Percentiles rank a stretch among this genome's conserved stretches.
Conservation (phyloP, 1,140 invertebrate species). For the Aphis craccivora region DNA sequence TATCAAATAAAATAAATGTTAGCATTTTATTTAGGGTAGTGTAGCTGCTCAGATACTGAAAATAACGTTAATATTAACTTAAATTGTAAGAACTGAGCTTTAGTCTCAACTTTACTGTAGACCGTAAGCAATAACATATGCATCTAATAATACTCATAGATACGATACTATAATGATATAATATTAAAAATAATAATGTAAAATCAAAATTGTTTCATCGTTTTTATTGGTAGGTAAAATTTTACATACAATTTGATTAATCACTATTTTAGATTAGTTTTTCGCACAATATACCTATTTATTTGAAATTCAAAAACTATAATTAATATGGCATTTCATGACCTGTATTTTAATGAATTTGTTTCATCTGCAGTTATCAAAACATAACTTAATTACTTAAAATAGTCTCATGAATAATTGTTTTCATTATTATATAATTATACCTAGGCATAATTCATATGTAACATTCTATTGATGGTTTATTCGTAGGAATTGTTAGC, state of each 20-base stretch:
- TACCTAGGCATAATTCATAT: too few relatives aligned
- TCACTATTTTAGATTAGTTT: not conserved
- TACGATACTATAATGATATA: not conserved
- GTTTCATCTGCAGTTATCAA: too few relatives aligned
- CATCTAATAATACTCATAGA: not conserved
- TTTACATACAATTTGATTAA: not conserved
- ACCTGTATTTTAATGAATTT: too few relatives aligned
- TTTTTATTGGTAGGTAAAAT: not conserved
- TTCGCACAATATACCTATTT: too few relatives aligned
- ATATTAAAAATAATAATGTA: not conserved
- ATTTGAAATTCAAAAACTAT: too few relatives aligned
- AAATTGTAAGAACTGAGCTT: not conserved
- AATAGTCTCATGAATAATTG: too few relatives aligned
- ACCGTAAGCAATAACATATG: not conserved
- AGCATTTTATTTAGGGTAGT: not conserved
- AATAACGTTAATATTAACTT: not conserved
- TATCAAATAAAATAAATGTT: not conserved
- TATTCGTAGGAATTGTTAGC: too few relatives aligned
- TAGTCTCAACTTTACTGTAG: not conserved
- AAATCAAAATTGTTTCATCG: not conserved
- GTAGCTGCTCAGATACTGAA: not conserved
- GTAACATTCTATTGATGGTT: too few relatives aligned
- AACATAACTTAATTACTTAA: too few relatives aligned
- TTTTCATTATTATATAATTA: too few relatives aligned
- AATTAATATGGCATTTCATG: too few relatives aligned